These are phyloP conservation scores for Solen grandis DNA, from an alignment of 1,140 invertebrate genomes.

Conservation along the genomic window DNA sequence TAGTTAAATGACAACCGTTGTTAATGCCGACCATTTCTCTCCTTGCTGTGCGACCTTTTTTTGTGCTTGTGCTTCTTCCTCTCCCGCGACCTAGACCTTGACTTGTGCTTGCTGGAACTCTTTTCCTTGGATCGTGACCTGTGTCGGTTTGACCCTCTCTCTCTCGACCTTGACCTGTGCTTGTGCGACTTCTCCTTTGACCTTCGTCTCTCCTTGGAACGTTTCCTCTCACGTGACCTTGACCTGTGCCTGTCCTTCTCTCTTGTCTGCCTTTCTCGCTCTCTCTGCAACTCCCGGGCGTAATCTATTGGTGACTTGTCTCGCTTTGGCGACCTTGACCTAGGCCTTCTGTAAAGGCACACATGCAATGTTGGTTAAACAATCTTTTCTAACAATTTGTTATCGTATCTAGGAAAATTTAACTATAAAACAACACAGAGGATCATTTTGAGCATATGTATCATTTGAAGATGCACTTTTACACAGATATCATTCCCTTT, in stretches of 20 bases:
- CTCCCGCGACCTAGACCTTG: constrained; percentile 25
- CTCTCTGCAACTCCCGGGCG: constrained; percentile 70
- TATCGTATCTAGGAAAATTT: too few species aligned
- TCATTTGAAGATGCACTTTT: background rate
- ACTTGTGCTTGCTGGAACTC: constrained; percentile 8
- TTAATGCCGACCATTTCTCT: too few species aligned
- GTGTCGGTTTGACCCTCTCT: constrained; percentile 23
- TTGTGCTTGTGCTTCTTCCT: constrained; percentile 46
- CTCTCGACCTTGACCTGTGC: constrained; percentile 34
- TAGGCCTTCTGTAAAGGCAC: constrained; percentile 12
- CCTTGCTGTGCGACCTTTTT: too few species aligned
- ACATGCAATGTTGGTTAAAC: too few species aligned
- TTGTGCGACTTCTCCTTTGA: constrained; percentile 21
- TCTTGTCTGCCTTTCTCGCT: constrained; percentile 70
- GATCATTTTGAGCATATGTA: background rate
- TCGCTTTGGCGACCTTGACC: constrained; percentile 47
- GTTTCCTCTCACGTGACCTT: constrained; percentile 39
- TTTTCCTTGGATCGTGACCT: constrained; percentile 55
- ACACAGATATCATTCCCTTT: background rate
- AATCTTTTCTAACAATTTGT: too few species aligned
- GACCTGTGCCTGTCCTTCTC: constrained; percentile 58
- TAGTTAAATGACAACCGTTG: too few species aligned
- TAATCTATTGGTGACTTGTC: constrained; percentile 64
- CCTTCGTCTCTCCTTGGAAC: constrained; percentile 8
- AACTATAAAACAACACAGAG: background rate